A percentile compares a stretch with the other conserved stretches of the same genome.
Conservation (phyloP, 2,797 vertebrate genomes). For the Sebastes matsubarae region DNA sequence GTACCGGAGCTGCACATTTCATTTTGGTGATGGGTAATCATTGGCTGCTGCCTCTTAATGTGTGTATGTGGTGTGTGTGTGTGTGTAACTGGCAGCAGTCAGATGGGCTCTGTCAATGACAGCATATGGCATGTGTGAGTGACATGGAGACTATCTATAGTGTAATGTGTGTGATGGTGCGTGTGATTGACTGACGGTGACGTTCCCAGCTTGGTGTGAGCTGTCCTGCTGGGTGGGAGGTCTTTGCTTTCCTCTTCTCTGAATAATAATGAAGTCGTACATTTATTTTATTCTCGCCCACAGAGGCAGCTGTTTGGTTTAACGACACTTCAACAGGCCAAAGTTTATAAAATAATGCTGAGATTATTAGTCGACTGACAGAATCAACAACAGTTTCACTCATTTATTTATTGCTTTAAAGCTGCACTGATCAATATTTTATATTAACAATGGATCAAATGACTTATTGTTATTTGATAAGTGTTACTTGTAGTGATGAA, state of each 20-base stretch:
- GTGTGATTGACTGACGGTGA: constrained; percentile 54
- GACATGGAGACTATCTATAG: constrained; percentile 48
- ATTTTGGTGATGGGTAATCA: constrained; percentile 26
- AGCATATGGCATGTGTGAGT: constrained; percentile 54
- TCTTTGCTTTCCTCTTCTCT: not conserved
- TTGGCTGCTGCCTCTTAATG: not conserved
- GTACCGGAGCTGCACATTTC: constrained; percentile 12
- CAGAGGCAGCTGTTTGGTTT: not conserved
- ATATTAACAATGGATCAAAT: not conserved
- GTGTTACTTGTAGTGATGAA: not conserved
- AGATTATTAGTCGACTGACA: not conserved
- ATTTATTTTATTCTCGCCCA: not conserved
- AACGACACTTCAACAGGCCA: not conserved
- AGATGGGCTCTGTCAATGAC: constrained; percentile 59
- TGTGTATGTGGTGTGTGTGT: not conserved
- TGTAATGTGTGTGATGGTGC: constrained; percentile 27
- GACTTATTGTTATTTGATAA: not conserved
- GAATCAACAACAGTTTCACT: not conserved
- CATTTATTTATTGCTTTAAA: not conserved
- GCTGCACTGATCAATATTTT: not conserved
- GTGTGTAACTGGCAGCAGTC: constrained; percentile 45
- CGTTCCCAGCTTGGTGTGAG: constrained; percentile 20
- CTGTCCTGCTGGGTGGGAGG: constrained; percentile 12
- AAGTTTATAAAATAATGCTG: not conserved
- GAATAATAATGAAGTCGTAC: not conserved